These are phyloP conservation scores for Gonioctena quinquepunctata DNA, from an alignment of 1,140 invertebrate species.

Conservation along the genomic window DNA sequence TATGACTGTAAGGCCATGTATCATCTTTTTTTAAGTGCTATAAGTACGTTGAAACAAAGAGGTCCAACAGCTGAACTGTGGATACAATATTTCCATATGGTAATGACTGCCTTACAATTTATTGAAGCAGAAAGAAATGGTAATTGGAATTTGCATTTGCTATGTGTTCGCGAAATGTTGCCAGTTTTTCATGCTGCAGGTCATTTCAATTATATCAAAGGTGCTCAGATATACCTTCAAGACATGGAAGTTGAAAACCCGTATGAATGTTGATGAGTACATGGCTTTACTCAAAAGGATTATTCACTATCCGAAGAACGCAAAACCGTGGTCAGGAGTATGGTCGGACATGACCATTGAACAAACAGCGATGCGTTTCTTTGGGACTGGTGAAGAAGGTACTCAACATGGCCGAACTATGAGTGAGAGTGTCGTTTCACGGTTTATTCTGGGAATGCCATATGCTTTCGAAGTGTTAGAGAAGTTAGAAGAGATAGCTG, in stretches of 20 bases:
- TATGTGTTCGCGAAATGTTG: slow-evolving; percentile 49
- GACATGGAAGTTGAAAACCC: slow-evolving; percentile 50
- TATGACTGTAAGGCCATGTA: too few species aligned
- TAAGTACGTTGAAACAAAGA: slow-evolving; percentile 17
- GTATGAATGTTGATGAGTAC: slow-evolving; percentile 22
- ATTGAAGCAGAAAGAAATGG: slow-evolving; percentile 46
- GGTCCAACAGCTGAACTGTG: slow-evolving; percentile 45
- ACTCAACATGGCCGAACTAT: slow-evolving; percentile 36
- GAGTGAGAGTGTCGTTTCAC: slow-evolving; percentile 21
- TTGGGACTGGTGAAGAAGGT: slow-evolving; percentile 41
- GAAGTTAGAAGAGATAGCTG: not conserved
- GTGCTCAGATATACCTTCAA: slow-evolving; percentile 55
- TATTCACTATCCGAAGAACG: slow-evolving; percentile 48
- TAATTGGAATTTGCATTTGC: slow-evolving; percentile 50
- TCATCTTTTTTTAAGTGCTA: not conserved
- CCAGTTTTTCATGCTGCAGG: slow-evolving; percentile 55
- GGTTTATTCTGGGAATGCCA: slow-evolving; percentile 11
- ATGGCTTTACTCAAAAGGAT: slow-evolving; percentile 27
- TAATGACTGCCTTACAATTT: slow-evolving; percentile 41
- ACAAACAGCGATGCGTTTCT: slow-evolving; percentile 51
- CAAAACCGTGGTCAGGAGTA: slow-evolving; percentile 54
- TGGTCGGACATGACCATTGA: slow-evolving; percentile 56
- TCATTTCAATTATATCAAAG: slow-evolving; percentile 58
- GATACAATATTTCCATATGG: slow-evolving; percentile 47
- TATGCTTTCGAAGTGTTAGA: slow-evolving; percentile 19